These are phyloP conservation scores for Agonopterix arenella DNA, from an alignment of 2,888 invertebrate species.

Conservation along the genomic window DNA sequence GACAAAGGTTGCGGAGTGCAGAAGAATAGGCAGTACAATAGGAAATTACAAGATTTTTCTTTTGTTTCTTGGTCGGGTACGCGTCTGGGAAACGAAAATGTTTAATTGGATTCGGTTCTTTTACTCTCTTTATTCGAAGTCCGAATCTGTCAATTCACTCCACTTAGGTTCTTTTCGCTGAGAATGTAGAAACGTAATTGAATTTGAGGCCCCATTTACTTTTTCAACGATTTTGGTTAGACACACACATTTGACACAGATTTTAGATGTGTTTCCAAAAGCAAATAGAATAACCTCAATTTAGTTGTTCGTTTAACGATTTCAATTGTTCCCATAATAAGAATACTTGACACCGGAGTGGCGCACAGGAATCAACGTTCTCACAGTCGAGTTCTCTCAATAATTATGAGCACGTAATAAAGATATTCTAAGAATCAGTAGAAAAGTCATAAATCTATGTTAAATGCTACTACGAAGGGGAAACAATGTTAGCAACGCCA, in stretches of 20 bases:
- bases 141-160: neutral
- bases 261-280: neutral
- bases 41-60: conserved; percentile 33
- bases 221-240: neutral
- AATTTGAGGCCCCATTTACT: neutral
- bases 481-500: neutral
- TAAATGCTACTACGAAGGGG: neutral
- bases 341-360: conserved; percentile 1
- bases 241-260: neutral
- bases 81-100: conserved; percentile 36
- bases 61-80: conserved; percentile 40
- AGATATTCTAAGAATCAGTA: conserved; percentile 6
- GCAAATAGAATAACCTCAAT: neutral
- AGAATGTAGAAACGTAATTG: neutral
- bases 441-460: conserved; percentile 6
- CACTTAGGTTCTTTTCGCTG: neutral
- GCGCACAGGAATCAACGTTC: conserved; percentile 14
- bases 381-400: conserved; percentile 37
- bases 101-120: conserved; percentile 31
- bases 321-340: conserved; percentile 2
- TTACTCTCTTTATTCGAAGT: conserved; percentile 8
- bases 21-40: conserved; percentile 29
- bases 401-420: conserved; percentile 17
- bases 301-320: neutral
- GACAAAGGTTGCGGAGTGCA: conserved; percentile 21